Evolutionary conservation across 2,797 vertebrate species (phyloP).

Genomic region (Scyliorhinus canicula): DNA sequence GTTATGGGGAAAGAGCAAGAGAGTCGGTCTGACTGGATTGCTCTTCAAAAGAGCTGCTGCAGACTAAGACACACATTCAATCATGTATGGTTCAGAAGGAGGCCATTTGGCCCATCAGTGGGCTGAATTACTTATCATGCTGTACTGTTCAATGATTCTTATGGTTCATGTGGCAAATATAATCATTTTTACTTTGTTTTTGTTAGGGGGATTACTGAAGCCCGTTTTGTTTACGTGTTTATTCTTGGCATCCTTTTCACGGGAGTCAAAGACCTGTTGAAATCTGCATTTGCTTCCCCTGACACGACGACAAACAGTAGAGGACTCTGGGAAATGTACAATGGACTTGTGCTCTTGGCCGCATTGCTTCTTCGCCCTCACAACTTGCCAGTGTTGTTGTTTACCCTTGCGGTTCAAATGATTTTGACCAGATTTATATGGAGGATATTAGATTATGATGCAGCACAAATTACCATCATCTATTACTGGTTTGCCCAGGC

Average conservation of each 20-base stretch:
- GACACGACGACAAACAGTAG: conserved; percentile 60
- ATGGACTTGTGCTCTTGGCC: conserved; percentile 77
- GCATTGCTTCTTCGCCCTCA: conserved; percentile 80
- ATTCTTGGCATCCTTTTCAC: conserved; percentile 87
- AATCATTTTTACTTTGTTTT: conserved; percentile 17
- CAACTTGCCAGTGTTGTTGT: conserved; percentile 80
- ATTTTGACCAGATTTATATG: conserved; percentile 79
- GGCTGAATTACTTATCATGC: not conserved
- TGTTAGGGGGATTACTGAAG: conserved; percentile 83
- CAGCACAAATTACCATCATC: conserved; percentile 81
- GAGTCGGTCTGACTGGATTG: not conserved
- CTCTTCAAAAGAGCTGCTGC: not conserved
- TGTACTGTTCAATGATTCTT: not conserved
- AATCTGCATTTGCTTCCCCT: conserved; percentile 71
- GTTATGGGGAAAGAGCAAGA: not conserved
- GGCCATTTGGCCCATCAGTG: not conserved
- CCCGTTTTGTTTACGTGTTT: conserved; percentile 87
- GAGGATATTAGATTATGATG: conserved; percentile 75
- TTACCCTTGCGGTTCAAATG: conserved; percentile 76
- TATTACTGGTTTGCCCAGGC: conserved; percentile 97
- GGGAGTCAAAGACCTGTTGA: conserved; percentile 80
- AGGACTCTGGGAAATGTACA: conserved; percentile 85
- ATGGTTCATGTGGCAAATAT: not conserved
- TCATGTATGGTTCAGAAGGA: no score
- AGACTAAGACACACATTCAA: not conserved